phyloP scores from a whole-genome alignment of 2,797 vertebrate species.

The Enteromius afrohamiltoni region DNA sequence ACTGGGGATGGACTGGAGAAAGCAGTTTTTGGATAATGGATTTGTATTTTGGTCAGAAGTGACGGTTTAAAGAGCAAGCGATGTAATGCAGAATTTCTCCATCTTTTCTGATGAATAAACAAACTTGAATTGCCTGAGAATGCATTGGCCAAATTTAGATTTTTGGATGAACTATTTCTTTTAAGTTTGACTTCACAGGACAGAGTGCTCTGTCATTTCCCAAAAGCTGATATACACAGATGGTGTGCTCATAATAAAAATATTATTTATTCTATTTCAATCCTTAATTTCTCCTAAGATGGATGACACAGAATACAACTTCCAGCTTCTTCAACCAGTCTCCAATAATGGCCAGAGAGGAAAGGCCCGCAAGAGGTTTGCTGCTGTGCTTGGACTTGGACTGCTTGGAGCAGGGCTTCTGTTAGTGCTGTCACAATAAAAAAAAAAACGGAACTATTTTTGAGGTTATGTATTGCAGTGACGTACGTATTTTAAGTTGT shows the following conservation, averaged over 20 bases:
- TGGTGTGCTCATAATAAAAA: not conserved
- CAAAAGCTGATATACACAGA: not conserved
- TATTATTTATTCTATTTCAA: conserved; percentile 17
- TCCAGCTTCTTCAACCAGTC: conserved; percentile 69
- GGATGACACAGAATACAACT: conserved; percentile 74
- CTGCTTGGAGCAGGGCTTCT: conserved; percentile 77
- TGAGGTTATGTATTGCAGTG: conserved; percentile 37
- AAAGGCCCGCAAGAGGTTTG: conserved; percentile 67
- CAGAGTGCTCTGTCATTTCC: not conserved
- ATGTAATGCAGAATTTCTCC: not conserved
- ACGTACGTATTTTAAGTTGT: conserved; percentile 42
- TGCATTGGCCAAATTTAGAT: too few species aligned
- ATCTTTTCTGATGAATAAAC: not conserved
- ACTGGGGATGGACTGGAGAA: not conserved
- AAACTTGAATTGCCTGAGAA: not conserved
- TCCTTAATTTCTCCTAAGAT: conserved; percentile 69
- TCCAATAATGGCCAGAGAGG: conserved; percentile 64
- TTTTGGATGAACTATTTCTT: not conserved
- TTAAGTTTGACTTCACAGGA: not conserved
- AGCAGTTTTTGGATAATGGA: not conserved
- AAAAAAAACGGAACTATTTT: conserved; percentile 46
- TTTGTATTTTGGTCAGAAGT: not conserved
- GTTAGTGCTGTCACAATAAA: conserved; percentile 70
- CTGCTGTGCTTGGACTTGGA: conserved; percentile 61
- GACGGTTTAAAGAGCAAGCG: not conserved